Evolutionary conservation across 2,113 vertebrate genomes (phyloP).

Genomic region (Galemys pyrenaicus): DNA sequence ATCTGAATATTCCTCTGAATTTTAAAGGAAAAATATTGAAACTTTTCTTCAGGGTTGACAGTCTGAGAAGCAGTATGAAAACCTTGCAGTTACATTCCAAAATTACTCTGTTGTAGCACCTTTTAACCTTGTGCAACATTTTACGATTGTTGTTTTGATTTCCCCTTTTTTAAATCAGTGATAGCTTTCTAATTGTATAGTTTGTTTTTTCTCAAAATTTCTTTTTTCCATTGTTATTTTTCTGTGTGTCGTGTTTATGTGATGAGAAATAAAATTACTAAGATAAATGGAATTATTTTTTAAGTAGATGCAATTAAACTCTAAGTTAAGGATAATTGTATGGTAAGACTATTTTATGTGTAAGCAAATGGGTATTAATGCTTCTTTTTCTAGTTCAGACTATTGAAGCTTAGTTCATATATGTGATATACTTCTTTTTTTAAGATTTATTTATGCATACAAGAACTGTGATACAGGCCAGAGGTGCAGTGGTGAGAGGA

Average conservation of each 20-base stretch:
- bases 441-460: too few relatives aligned
- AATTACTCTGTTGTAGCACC: background rate
- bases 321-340: background rate
- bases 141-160: background rate
- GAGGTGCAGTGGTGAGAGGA: too few relatives aligned
- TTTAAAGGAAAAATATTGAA: background rate
- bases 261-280: background rate
- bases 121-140: background rate
- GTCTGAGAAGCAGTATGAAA: background rate
- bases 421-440: too few relatives aligned
- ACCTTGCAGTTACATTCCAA: background rate
- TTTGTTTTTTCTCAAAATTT: background rate
- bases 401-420: background rate
- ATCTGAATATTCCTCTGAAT: background rate
- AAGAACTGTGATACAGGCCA: too few relatives aligned
- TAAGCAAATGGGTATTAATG: background rate
- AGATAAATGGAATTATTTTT: background rate
- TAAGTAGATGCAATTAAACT: background rate
- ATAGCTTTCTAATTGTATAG: background rate
- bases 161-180: background rate
- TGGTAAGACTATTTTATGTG: background rate
- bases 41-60: background rate
- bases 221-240: background rate
- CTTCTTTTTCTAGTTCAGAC: background rate
- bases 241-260: background rate